phyloP scores from a whole-genome alignment of 2,797 vertebrate genomes.

The Jordanella pulchra region DNA sequence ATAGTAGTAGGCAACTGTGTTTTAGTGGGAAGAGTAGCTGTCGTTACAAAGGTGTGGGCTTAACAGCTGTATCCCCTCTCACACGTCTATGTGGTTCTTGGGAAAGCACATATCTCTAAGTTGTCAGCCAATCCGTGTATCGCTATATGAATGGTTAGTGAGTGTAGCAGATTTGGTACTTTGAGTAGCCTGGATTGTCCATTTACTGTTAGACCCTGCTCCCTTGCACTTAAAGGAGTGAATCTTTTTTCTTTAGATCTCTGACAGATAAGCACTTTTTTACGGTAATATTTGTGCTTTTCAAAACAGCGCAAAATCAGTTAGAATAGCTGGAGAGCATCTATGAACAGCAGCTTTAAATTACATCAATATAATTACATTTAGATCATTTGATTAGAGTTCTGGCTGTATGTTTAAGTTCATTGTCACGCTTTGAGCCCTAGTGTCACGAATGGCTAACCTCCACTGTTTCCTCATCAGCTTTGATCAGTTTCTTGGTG shows the following conservation, averaged over 20 bases:
- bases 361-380: not conserved
- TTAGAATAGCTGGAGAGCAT: not conserved
- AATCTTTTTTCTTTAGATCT: not conserved
- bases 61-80: not conserved
- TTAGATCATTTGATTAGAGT: not conserved
- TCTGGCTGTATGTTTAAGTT: not conserved
- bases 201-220: not conserved
- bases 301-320: not conserved
- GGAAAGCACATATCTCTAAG: not conserved
- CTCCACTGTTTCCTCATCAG: not conserved
- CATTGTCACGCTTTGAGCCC: not conserved
- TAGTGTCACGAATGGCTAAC: not conserved
- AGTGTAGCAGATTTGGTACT: not conserved
- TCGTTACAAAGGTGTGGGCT: not conserved
- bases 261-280: not conserved
- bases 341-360: no score
- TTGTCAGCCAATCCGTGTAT: not conserved
- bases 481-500: not conserved
- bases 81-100: not conserved
- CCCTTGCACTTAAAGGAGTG: not conserved
- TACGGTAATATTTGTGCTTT: no score
- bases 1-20: not conserved
- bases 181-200: not conserved
- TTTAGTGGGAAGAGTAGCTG: not conserved
- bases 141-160: not conserved